Evolutionary conservation across 2,888 invertebrate genomes (phyloP), one percentile per base, ranked within the genome.

Genomic region (Synergus umbraculus): DNA sequence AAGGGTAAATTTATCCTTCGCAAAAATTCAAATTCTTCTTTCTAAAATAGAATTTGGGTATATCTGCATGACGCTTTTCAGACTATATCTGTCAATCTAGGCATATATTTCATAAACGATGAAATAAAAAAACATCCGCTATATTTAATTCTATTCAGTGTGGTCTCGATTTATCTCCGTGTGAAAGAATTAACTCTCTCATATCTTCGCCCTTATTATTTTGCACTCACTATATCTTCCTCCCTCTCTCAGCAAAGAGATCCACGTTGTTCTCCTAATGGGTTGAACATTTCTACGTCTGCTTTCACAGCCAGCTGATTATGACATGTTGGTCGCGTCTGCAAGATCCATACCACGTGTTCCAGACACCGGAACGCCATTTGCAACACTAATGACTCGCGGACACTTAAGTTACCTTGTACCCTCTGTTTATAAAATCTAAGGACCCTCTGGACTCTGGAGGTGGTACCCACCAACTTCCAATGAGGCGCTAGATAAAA

Each of bases 261-360:
- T 84, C 86, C 81, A 86, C 88, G 89, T 91, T 91, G 91, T 91
- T 90, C 89, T 87, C 85, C 88, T 92, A 91, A 91, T 92, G 89
- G 91, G 86, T 89, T 88, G 85, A 87, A 89, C 90, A 88, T 90
- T 90, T 89, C 90, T 88, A 86, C 85, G 89, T 89, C 87, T 85
- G 89, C 90, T 89, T 90, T 90, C 90, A 89, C 90, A 90, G 90
- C 88, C 90, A 91, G 91, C 91, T 91, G 91, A 91, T 91, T 91
- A 91, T 91, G 91, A 91, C 90, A 91, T 88, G 90, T 90, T 88
- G 88, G 86, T 86, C 87, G 88, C 87, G 89, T 88, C 87, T 89
- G 89, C 86, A 80, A 84, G 81, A 83, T 86, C 86, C 88, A 89
- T 89, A 87, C 88, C 87, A 88, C 86, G 89, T 87, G 88, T 86